These are phyloP conservation scores for Alexandromys oeconomus DNA, from an alignment of 2,797 vertebrate genomes.

Conservation along the genomic window DNA sequence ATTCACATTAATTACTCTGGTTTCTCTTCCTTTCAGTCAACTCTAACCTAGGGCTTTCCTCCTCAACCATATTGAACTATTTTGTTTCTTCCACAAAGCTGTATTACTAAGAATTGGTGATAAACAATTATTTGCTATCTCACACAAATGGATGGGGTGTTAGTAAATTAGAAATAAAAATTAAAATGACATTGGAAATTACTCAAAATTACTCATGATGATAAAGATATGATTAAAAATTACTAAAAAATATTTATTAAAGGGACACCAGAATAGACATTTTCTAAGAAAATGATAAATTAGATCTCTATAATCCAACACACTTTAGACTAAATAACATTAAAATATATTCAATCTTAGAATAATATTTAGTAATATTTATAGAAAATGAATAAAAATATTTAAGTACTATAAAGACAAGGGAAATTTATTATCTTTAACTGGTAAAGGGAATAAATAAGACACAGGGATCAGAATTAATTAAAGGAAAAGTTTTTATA, in stretches of 20 bases:
- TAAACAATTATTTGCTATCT: neutral
- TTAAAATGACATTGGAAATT: neutral
- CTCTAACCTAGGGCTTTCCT: neutral
- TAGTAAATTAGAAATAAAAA: slow-evolving; percentile 1
- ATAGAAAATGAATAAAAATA: neutral
- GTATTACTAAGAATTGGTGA: neutral
- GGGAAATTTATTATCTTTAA: neutral
- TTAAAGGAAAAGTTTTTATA: neutral
- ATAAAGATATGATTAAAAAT: neutral
- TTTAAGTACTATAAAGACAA: neutral
- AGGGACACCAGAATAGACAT: neutral
- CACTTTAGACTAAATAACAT: neutral
- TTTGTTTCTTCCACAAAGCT: neutral
- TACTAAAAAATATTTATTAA: neutral
- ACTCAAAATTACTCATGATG: neutral
- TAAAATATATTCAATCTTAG: neutral
- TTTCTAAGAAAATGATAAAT: neutral
- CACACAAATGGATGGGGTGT: neutral
- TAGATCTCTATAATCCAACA: neutral
- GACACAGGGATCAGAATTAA: neutral
- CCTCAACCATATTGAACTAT: neutral
- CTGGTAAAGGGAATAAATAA: neutral
- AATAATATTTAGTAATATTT: neutral
- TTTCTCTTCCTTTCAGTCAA: neutral
- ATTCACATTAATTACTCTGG: neutral